Evolutionary conservation across 1,140 invertebrate genomes (phyloP), one percentile per base, ranked within the genome.

Genomic region (Drosophila sucinea): DNA sequence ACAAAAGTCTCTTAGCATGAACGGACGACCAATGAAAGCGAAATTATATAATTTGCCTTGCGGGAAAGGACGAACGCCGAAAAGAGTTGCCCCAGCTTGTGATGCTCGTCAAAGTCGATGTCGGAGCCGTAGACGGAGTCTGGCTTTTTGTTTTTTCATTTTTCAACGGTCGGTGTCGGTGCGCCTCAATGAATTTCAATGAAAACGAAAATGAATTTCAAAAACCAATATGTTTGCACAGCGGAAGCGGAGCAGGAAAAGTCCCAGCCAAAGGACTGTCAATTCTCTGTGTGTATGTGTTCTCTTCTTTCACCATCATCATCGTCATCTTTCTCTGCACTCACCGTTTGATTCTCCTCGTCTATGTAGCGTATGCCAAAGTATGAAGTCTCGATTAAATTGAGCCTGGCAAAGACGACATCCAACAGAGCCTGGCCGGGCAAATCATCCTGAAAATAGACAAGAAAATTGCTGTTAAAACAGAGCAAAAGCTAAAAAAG

Each of bases 351-450:
- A 90, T 96, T 97, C 72, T 96, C 95, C 77, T 95, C 94, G 91
- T 98, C 97, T 35, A 98, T 93, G 91, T 96, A 98, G 51, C 97
- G 95, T 4, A 98, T 94, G 44, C 97, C 97, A 92, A 98, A 98
- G 92, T 98, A 98, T 66, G 97, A 96, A 27, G 97, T 98, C 93
- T 98, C 97, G 76, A 98, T 93, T 44, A 98, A 94, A 93, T 98
- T 98, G 67, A 98, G 94, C 92, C 98, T 96, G 76, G 96, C 95
- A 92, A 97, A 98, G 35, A 98, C 97, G 71, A 96, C 95, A 91
- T 98, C 97, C 86, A 98, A 91, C 56, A 98, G 91, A 71, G 96
- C 96, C 92, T 98, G 97, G 11, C 97, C 97, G 4, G 94, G 94
- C 89, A 95, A 96, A 80, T 95, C 95, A 91, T 96, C 96, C 97